Evolutionary conservation across 2,888 invertebrate genomes (phyloP), one percentile per base, ranked within the genome.

Genomic region (Thera britannica): DNA sequence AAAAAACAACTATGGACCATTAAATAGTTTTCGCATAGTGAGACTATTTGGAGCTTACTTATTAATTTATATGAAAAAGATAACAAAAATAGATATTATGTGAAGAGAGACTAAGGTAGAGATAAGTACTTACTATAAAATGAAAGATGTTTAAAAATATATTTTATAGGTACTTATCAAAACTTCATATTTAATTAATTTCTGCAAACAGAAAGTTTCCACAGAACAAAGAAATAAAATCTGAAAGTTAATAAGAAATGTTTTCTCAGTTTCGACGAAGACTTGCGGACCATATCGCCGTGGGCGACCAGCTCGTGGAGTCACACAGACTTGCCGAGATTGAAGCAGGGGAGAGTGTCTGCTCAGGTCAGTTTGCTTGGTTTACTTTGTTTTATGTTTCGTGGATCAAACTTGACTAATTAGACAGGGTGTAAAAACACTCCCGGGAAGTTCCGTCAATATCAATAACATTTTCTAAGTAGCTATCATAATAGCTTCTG

Each of bases 261-360:
- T 72, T 71, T 69, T 62, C 62, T 65, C 78, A 94, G 95, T 77
- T 95, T 95, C 79, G 95, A 95, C 76, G 95, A 95, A 83, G 95
- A 96, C 82, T 89, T 96, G 73, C 94, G 96, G 70, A 95, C 95
- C 68, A 94, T 96, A 81, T 94, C 95, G 52, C 96, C 96, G n/a
- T 96, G 96, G 96, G 96, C 96, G 57, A 95, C 95, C 72, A 96
- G 95, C 83, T 95, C 95, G 66, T 97, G 96, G 96, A 96, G 96
- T 77, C 97, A 97, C 83, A 97, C 97, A 5, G 97, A 97, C 81
- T 91, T 97, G 77, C 95, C 95, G 35, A 92, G 97, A 62, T 87
- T 97, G 73, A 95, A 95, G 74, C 94, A 96, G 83, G 97, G 97
- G 72, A 95, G 96, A 92, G 95, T 97, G 59, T 96, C 97, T 23